Percentiles rank a stretch among this genome's conserved stretches.
Evolutionary conservation across 2,797 vertebrate genomes (phyloP).

Genomic region (Eulemur rubriventer): DNA sequence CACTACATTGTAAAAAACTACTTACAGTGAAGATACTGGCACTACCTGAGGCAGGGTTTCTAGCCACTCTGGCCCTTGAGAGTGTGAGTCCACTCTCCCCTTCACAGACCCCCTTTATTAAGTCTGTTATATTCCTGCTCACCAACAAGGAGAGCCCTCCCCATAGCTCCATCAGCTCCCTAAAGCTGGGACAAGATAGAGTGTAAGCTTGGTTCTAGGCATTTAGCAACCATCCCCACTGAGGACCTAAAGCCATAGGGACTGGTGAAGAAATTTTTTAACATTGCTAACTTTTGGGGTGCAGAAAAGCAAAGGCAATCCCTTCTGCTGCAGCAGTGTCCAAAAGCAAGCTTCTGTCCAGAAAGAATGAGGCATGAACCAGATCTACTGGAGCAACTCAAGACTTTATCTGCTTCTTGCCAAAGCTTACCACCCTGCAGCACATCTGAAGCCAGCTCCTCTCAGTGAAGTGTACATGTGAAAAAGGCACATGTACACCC

Average conservation of each 20-base stretch:
- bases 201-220: background rate
- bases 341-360: slow-evolving; percentile 29
- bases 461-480: background rate
- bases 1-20: background rate
- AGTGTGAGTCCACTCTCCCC: background rate
- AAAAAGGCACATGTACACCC: background rate
- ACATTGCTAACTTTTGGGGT: background rate
- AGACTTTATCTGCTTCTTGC: slow-evolving; percentile 17
- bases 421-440: background rate
- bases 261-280: background rate
- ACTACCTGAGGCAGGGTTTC: background rate
- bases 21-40: background rate
- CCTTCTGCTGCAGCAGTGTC: background rate
- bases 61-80: background rate
- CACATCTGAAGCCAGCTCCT: background rate
- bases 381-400: slow-evolving; percentile 12
- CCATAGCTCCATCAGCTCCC: background rate
- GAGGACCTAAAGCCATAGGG: background rate
- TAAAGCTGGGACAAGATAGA: background rate
- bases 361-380: background rate
- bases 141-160: background rate
- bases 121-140: background rate
- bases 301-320: background rate
- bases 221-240: background rate
- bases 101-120: background rate